Percentiles rank a stretch among this genome's conserved stretches.
phyloP scores from a whole-genome alignment of 2,797 vertebrate genomes.

The Pangasius krempfi region DNA sequence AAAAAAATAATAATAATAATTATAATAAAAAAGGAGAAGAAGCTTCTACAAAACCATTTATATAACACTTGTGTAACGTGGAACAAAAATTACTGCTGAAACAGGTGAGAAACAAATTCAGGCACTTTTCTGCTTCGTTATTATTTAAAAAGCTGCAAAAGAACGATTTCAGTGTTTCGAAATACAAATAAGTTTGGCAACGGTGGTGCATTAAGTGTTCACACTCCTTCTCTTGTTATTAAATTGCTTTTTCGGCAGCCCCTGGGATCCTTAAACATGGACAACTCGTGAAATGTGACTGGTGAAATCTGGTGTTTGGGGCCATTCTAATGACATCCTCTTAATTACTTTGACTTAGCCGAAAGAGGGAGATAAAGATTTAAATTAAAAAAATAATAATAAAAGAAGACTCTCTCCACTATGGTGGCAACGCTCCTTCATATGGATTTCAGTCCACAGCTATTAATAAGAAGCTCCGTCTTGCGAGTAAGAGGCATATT shows the following conservation, averaged over 20 bases:
- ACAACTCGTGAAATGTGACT: not conserved
- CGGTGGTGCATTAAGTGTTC: conserved; percentile 66
- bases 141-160: conserved; percentile 76
- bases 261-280: not conserved
- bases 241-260: not conserved
- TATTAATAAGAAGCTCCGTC: conserved; percentile 74
- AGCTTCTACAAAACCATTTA: conserved; percentile 81
- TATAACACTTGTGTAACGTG: conserved; percentile 97
- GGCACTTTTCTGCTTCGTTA: conserved; percentile 89
- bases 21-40: conserved; percentile 72
- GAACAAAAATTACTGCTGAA: conserved; percentile 68
- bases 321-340: not conserved
- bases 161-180: conserved; percentile 79
- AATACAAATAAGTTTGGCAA: conserved; percentile 83
- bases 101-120: conserved; percentile 92
- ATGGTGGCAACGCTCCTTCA: conserved; percentile 70
- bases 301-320: not conserved
- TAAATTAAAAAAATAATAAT: conserved; percentile 60
- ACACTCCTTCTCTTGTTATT: conserved; percentile 60
- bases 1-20: conserved; percentile 37
- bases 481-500: conserved; percentile 81
- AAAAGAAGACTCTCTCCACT: conserved; percentile 67
- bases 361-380: not conserved
- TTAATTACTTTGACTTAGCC: not conserved
- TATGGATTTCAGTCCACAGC: conserved; percentile 70